Conservation (phyloP, 2,113 vertebrate species). For the Spermophilus dauricus region DNA sequence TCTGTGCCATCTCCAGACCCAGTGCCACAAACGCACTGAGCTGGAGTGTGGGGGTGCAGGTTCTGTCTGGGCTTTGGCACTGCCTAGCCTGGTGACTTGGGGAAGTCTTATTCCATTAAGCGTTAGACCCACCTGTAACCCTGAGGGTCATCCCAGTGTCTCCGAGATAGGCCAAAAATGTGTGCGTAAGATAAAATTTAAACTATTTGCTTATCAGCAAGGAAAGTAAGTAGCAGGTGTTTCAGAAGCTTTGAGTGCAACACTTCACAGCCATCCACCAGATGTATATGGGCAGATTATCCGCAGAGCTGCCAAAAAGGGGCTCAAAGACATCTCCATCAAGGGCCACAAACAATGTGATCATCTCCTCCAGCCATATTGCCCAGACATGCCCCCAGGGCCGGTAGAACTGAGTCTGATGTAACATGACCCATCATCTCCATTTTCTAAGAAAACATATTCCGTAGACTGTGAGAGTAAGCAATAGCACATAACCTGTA, state of each 20-base stretch:
- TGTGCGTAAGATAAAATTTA: constrained; percentile 61
- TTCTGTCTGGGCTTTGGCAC: not conserved
- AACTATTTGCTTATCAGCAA: constrained; percentile 65
- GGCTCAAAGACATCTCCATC: constrained; percentile 64
- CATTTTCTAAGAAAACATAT: constrained; percentile 52
- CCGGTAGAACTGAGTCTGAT: constrained; percentile 26
- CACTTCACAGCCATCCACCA: constrained; percentile 74
- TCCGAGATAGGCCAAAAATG: constrained; percentile 26
- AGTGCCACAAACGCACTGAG: not conserved
- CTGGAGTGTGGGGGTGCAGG: not conserved
- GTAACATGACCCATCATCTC: not conserved
- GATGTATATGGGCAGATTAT: constrained; percentile 69
- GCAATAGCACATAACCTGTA: not conserved
- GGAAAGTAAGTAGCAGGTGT: constrained; percentile 75
- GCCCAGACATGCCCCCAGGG: constrained; percentile 45
- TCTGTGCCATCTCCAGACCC: not conserved
- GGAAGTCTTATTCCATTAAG: not conserved
- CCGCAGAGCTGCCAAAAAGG: constrained; percentile 71
- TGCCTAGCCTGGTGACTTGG: not conserved
- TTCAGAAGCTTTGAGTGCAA: constrained; percentile 58
- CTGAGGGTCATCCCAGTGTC: not conserved
- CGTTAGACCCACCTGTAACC: constrained; percentile 13
- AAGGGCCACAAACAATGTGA: constrained; percentile 47
- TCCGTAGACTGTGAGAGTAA: not conserved
- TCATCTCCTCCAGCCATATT: constrained; percentile 65